Conservation (phyloP, 2,888 invertebrate species). For the Gymnosoma rotundatum region DNA sequence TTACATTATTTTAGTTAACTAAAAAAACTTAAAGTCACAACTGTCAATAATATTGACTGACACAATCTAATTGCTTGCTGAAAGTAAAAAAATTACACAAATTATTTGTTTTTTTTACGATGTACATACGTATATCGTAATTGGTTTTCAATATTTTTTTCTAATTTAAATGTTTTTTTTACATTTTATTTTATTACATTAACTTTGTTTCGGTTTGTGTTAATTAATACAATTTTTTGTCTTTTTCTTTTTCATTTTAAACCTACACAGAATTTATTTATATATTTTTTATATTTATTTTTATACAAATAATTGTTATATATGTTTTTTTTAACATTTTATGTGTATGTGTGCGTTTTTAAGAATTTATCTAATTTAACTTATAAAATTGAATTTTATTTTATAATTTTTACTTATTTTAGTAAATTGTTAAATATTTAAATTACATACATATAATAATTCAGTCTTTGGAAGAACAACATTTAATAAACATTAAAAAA, state of each 20-base stretch:
- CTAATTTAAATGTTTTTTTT: slow-evolving; percentile 60
- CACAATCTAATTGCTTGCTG: not conserved
- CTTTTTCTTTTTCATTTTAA: not conserved
- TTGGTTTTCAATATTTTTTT: slow-evolving; percentile 57
- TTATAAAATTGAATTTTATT: slow-evolving; percentile 17
- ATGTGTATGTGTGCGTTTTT: slow-evolving; percentile 52
- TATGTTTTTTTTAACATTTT: not conserved
- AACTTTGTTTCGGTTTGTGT: slow-evolving; percentile 9
- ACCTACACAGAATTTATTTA: not conserved
- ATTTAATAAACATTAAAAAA: slow-evolving; percentile 68
- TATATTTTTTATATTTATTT: not conserved
- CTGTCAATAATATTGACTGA: not conserved
- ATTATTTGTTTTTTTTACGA: slow-evolving; percentile 63
- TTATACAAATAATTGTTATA: not conserved
- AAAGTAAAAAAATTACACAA: not conserved
- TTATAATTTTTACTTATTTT: slow-evolving; percentile 44
- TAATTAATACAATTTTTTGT: slow-evolving; percentile 8
- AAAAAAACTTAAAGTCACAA: too few species aligned
- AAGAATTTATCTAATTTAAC: slow-evolving; percentile 16
- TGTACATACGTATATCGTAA: slow-evolving; percentile 33
- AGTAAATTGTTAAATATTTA: slow-evolving; percentile 41
- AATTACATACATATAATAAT: slow-evolving; percentile 79
- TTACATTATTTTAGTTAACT: too few species aligned
- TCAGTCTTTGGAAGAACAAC: slow-evolving; percentile 82
- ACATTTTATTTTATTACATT: slow-evolving; percentile 56